Base-by-base conservation (phyloP, 2,113 vertebrate genomes). In the Muntiacus reevesi region DNA sequence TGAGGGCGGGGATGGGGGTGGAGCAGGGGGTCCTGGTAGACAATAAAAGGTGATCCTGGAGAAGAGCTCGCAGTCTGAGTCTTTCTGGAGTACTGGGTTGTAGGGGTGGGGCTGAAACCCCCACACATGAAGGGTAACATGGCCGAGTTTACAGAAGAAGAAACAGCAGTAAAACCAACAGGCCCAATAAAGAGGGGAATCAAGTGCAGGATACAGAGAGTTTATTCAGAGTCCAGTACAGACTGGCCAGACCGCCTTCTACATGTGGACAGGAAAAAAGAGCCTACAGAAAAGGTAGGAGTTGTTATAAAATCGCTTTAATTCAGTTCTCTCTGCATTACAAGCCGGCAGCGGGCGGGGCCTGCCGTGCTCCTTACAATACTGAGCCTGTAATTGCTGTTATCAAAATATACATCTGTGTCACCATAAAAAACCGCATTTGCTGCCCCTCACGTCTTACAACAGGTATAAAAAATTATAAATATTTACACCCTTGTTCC, bases 391-490 rank as follows among this genome's bases (percentile, higher is more conserved):
- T 98, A 98, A 98, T 95, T 95, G 98, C 98, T 98, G 98, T 97
- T 99, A 99, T 98, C 99, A 99, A 99, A 99, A 99, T 99, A 99
- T 99, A 99, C 98, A 99, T 99, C 98, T 99, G 98, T 97, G 87
- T 99, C 98, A 94, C 98, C 98, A 92, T 99, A 98, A 98, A 98
- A 99, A 99, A 98, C 89, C 90, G 96, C 93, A 95, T 95, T 98
- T 98, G 98, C 98, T 98, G 98, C 98, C 98, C 98, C 98, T 98
- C 98, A 93, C 74, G 97, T 98, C 98, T 98, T 96, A 98, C 97
- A 98, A 99, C 98, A 99, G 98, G 99, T 99, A 99, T 99, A 99
- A 99, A 99, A 99, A 99, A 98, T 97, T 98, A 99, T 98, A 99
- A 99, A 99, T 99, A 99, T 99, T 97, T 99, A 99, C 99, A 99